Conservation (phyloP, 2,113 vertebrate species). For the Menura novaehollandiae region DNA sequence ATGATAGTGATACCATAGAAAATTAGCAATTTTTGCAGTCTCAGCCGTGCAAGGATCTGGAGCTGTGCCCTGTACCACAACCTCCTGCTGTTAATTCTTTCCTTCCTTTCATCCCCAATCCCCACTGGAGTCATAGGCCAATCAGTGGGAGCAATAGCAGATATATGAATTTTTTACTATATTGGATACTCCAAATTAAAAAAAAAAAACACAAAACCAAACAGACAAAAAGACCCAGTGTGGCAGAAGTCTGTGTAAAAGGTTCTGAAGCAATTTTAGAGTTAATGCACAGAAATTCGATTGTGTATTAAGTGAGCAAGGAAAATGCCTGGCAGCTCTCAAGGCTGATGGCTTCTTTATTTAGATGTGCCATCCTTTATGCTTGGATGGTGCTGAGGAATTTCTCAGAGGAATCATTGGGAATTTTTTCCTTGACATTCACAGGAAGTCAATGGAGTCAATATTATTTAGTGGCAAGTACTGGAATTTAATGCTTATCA, state of each 20-base stretch:
- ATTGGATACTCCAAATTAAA: neutral
- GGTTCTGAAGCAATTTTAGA: neutral
- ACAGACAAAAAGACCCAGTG: neutral
- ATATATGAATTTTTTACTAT: neutral
- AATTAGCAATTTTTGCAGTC: neutral
- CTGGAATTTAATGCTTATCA: neutral
- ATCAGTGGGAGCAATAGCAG: neutral
- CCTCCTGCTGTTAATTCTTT: neutral
- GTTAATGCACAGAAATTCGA: neutral
- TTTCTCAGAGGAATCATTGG: neutral
- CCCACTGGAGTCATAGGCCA: neutral
- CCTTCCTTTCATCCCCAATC: neutral
- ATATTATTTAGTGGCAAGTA: neutral
- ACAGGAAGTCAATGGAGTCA: neutral
- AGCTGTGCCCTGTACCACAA: neutral
- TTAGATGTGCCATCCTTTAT: neutral
- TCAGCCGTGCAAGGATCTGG: neutral
- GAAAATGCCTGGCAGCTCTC: neutral
- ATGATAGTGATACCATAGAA: neutral
- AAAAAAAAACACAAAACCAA: too few relatives aligned
- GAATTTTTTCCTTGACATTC: neutral
- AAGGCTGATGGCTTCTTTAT: neutral
- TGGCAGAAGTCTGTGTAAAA: neutral
- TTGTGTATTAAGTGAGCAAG: neutral
- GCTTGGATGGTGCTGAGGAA: neutral